phyloP scores from a whole-genome alignment of 2,888 invertebrate species.

The Eupithecia exiguata region DNA sequence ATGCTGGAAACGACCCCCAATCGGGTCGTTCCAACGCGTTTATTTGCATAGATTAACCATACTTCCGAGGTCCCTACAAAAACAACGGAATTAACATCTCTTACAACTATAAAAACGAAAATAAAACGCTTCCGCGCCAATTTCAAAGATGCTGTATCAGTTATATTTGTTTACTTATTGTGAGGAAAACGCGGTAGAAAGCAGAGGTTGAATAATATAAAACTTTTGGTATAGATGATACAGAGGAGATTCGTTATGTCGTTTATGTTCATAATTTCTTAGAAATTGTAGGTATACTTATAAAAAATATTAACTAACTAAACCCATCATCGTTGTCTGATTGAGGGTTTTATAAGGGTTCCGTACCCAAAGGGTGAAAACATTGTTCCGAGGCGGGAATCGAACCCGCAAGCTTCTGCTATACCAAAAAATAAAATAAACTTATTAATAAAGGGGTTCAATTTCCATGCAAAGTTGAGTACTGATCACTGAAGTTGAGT shows the following conservation, averaged over 20 bases:
- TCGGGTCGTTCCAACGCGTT: constrained; percentile 52
- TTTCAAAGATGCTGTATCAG: constrained; percentile 20
- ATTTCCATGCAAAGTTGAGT: too few relatives aligned
- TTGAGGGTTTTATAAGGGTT: too few relatives aligned
- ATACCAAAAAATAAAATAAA: too few relatives aligned
- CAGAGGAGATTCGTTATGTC: too few relatives aligned
- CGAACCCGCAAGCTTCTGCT: too few relatives aligned
- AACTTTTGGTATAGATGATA: not conserved
- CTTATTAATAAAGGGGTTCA: too few relatives aligned
- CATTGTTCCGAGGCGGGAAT: too few relatives aligned
- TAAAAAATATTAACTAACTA: too few relatives aligned
- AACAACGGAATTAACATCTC: constrained; percentile 57
- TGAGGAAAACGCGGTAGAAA: not conserved
- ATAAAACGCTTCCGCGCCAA: constrained; percentile 27
- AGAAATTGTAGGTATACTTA: too few relatives aligned
- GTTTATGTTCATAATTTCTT: not conserved
- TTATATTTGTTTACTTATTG: constrained; percentile 5
- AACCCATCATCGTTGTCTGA: too few relatives aligned
- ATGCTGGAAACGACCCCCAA: constrained; percentile 40
- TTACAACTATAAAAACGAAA: constrained; percentile 37
- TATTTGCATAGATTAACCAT: constrained; percentile 65
- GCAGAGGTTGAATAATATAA: not conserved
- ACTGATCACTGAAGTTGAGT: too few relatives aligned
- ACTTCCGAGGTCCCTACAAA: constrained; percentile 55
- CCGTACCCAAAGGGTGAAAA: too few relatives aligned